Base-by-base conservation (phyloP, 2,888 invertebrate species). In the Chrysotoxum bicinctum region DNA sequence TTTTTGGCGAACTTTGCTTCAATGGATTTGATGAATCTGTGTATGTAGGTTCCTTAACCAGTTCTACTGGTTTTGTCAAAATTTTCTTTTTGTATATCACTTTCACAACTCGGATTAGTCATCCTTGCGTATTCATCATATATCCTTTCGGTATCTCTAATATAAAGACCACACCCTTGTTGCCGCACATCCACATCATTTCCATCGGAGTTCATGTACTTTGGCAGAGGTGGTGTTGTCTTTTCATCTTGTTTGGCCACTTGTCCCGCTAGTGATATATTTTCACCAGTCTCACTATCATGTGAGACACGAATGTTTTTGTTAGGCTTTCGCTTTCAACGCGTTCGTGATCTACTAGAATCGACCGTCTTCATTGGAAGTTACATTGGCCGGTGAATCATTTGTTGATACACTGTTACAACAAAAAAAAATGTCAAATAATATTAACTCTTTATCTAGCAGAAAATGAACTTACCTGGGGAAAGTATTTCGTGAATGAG, bases 291-390 rank as follows among this genome's bases (percentile, higher is more conserved):
- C 58, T 87, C 87, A 60, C 89, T 90, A n/a, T 90, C 91, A 66
- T 88, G 89, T n/a, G 90, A 89, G 0, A 90, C 87, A 69, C 94
- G 92, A 78, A 93, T 92, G 0, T 94, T 94, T 89, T 94, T 94
- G 87, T 93, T 93, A 3, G 94, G 93, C 88, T 94, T 94, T 62
- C 94, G 92, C 90, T 94, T 95, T 75, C 94, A 92, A 45, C 94
- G 92, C 80, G 94, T 94, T 88, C 94, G 95, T 75, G 91, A 92
- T 72, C 93, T 90, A 74, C 90, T 94, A 48, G 94, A 94, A 88
- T 94, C 94, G 75, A 94, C 92, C 37, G 94, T 94, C 94, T 87
- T 94, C 94, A 85, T 94, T 94, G 3, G 91, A 90, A 10, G 90
- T 90, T 66, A 89, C 90, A 87, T 89, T 89, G 30, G 90, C 89